phyloP scores from a whole-genome alignment of 2,888 invertebrate species.

The Cecidostiba fungosa region DNA sequence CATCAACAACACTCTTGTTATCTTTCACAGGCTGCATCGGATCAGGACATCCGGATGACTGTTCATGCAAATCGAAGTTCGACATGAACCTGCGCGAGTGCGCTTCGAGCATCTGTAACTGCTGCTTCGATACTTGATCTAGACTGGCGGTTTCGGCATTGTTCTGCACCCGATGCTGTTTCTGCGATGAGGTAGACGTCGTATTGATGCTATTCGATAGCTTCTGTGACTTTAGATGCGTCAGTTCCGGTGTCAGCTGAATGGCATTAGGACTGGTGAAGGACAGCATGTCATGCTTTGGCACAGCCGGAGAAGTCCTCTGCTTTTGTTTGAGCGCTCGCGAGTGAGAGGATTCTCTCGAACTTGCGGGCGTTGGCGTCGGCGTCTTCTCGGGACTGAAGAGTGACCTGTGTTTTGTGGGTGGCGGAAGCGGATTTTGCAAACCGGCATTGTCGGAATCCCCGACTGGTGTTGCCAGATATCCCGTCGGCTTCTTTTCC shows the following conservation, averaged over 20 bases:
- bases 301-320: constrained; percentile 81
- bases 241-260: constrained; percentile 64
- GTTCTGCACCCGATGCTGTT: constrained; percentile 69
- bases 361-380: constrained; percentile 78
- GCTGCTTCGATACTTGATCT: constrained; percentile 32
- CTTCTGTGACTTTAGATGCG: constrained; percentile 39
- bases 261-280: constrained; percentile 66
- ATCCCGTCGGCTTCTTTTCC: constrained; percentile 73
- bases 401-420: constrained; percentile 80
- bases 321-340: constrained; percentile 49
- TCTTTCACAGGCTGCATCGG: constrained; percentile 74
- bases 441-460: constrained; percentile 56
- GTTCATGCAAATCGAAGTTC: constrained; percentile 33
- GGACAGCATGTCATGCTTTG: constrained; percentile 70
- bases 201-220: constrained; percentile 50
- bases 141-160: constrained; percentile 62
- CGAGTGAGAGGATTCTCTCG: constrained; percentile 77
- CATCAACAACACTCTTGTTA: constrained; percentile 68
- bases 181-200: constrained; percentile 66
- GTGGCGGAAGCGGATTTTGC: constrained; percentile 67
- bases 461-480: constrained; percentile 65
- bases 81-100: constrained; percentile 32
- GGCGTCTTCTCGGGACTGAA: constrained; percentile 85
- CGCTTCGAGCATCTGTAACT: constrained; percentile 26
- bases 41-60: constrained; percentile 69